A percentile compares a stretch with the other conserved stretches of the same genome.
phyloP scores from a whole-genome alignment of 2,888 invertebrate genomes.

The Ceriagrion tenellum region DNA sequence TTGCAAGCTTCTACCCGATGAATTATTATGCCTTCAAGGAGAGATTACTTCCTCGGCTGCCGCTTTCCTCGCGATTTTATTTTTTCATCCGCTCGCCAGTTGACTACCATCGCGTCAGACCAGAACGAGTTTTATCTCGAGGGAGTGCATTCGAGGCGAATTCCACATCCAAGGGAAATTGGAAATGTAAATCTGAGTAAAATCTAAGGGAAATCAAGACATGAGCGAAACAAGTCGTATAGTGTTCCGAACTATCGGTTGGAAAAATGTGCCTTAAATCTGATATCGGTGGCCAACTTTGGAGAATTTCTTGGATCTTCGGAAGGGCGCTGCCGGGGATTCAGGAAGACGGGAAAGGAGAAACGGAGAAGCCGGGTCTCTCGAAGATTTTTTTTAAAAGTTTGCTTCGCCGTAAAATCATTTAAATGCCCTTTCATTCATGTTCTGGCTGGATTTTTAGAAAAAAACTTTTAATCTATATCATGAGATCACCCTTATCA shows the following conservation, averaged over 20 bases:
- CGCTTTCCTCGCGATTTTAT: neutral
- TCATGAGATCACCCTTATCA: no score
- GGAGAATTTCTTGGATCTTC: neutral
- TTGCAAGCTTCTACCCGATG: neutral
- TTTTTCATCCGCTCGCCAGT: neutral
- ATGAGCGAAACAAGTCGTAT: neutral
- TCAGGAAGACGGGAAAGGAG: neutral
- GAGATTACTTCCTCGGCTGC: neutral
- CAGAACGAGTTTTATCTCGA: neutral
- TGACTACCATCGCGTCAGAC: neutral
- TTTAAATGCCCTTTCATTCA: no score
- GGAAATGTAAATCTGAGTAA: no score
- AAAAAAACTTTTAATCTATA: no score
- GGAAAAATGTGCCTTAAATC: neutral
- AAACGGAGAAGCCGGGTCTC: neutral
- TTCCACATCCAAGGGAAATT: no score
- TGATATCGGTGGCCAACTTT: neutral
- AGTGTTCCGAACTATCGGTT: neutral
- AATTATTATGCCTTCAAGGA: neutral
- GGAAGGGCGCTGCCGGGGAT: neutral
- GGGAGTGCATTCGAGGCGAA: neutral
- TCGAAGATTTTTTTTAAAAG: no score
- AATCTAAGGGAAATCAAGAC: neutral
- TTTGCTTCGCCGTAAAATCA: no score
- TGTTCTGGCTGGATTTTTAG: no score